Evolutionary conservation across 2,888 invertebrate genomes (phyloP), one percentile per base, ranked within the genome.

Genomic region (Caenorhabditis angaria): DNA sequence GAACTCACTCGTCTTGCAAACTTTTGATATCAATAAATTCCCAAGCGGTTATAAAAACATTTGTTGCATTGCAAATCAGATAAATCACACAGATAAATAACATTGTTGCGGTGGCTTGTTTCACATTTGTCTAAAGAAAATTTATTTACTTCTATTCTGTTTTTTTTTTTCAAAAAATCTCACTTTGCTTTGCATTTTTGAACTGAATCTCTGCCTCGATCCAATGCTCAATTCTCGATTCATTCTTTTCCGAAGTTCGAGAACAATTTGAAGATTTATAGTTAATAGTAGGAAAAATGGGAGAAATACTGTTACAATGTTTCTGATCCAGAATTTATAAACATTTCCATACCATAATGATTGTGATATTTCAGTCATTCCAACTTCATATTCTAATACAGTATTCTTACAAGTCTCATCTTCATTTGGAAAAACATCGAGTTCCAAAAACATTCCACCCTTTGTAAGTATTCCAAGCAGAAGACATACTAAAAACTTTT

Each of bases 31-130:
- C 78, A 4, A 78, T 51, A 28, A 78, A 78, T 35, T 78, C 78
- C 73, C 73, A 76, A n/a, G 73, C 73, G 3, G 78, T 76, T 50
- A 78, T 75, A 60, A 78, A 68, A 18, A 78, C 76, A 64, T 78
- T 78, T 18, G 67, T 65, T 2, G 65, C 65, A 35, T 78, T 78
- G 3, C 73, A 73, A 27, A 76, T 60, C 24, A 78, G 65, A 60
- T 78, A 78, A 50, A 69, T 65, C 29, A 66, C 64, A 63, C 73
- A 75, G 24, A 78, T 71, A 56, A 76, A 67, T 18, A 78, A 32
- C 53, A 78, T 65, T 28, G 78, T 73, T 28, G 70, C 66, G 3
- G 78, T 78, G 20, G 78, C 78, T 29, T 70, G 70, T 41, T 73
- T 70, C 25, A 78, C 71, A 58, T 76, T 70, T 56, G 64, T 69